These are phyloP conservation scores for Caenorhabditis becei DNA, from an alignment of 2,888 invertebrate species.

Conservation along the genomic window DNA sequence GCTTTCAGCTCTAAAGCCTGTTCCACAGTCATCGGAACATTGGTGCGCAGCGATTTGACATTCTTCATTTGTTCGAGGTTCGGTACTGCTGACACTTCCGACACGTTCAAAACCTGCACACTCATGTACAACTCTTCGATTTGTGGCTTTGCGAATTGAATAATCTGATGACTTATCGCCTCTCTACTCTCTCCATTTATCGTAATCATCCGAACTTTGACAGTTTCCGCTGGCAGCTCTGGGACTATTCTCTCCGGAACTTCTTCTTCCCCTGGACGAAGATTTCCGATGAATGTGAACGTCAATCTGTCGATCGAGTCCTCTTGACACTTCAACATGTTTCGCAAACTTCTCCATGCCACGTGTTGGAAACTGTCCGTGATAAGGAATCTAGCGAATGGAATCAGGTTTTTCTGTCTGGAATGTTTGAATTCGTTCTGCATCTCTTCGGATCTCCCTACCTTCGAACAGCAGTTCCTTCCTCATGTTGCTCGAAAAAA, in stretches of 20 bases:
- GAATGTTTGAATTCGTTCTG: not conserved
- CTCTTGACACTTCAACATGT: slow-evolving; percentile 17
- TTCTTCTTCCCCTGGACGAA: not conserved
- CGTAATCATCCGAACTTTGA: not conserved
- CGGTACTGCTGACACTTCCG: not conserved
- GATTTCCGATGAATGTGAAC: not conserved
- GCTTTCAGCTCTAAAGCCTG: slow-evolving; percentile 7
- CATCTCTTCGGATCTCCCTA: not conserved
- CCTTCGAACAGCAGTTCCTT: not conserved
- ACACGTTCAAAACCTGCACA: not conserved
- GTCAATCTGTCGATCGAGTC: not conserved
- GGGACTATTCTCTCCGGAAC: slow-evolving; percentile 18
- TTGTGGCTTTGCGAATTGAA: slow-evolving; percentile 12
- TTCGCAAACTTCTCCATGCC: slow-evolving; percentile 24
- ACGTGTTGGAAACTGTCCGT: slow-evolving; percentile 10
- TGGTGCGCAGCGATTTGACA: not conserved
- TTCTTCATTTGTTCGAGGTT: slow-evolving; percentile 7
- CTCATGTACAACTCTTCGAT: not conserved
- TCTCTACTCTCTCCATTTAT: not conserved
- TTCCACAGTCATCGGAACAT: not conserved
- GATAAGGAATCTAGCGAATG: not conserved
- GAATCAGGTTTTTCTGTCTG: slow-evolving; percentile 2
- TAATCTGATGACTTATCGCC: not conserved
- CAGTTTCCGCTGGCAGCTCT: slow-evolving; percentile 9
- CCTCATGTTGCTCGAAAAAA: not conserved